Percentiles rank a stretch among this genome's conserved stretches.
Evolutionary conservation across 2,888 invertebrate species (phyloP).

Genomic region (Coremacera marginata): DNA sequence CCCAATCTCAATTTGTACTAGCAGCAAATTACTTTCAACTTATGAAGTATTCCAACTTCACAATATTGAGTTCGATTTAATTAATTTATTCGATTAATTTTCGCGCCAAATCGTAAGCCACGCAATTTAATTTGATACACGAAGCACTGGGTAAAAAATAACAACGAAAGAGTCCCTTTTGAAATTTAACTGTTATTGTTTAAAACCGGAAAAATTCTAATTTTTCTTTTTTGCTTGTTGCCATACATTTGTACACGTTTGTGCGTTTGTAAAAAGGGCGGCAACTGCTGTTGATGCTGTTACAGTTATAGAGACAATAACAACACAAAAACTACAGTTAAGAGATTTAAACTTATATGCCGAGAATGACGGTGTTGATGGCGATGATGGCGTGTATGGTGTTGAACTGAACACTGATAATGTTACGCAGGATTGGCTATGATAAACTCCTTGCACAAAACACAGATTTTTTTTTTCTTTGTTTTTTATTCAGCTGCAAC

Average conservation of each 20-base stretch:
- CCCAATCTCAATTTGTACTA: background rate
- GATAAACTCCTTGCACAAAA: constrained; percentile 8
- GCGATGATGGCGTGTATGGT: too few species aligned
- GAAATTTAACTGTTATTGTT: too few species aligned
- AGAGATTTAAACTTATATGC: too few species aligned
- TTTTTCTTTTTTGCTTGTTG: background rate
- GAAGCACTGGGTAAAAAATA: background rate
- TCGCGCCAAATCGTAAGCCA: constrained; percentile 11
- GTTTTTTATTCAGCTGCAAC: too few species aligned
- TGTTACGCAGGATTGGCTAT: constrained; percentile 5
- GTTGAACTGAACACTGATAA: constrained; percentile 4
- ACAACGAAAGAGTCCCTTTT: too few species aligned
- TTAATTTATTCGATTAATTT: background rate
- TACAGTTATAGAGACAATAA: constrained; percentile 40
- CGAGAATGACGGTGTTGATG: background rate
- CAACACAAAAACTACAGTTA: background rate
- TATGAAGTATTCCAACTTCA: too few species aligned
- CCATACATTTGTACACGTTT: background rate
- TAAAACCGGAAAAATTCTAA: too few species aligned
- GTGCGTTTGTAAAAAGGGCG: constrained; percentile 45
- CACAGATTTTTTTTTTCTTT: too few species aligned
- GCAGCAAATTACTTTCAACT: too few species aligned
- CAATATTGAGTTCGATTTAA: too few species aligned
- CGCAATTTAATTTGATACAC: background rate
- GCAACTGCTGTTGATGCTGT: constrained; percentile 44